Evolutionary conservation across 2,797 vertebrate genomes (phyloP).

Genomic region (Otolemur crassicaudatus): DNA sequence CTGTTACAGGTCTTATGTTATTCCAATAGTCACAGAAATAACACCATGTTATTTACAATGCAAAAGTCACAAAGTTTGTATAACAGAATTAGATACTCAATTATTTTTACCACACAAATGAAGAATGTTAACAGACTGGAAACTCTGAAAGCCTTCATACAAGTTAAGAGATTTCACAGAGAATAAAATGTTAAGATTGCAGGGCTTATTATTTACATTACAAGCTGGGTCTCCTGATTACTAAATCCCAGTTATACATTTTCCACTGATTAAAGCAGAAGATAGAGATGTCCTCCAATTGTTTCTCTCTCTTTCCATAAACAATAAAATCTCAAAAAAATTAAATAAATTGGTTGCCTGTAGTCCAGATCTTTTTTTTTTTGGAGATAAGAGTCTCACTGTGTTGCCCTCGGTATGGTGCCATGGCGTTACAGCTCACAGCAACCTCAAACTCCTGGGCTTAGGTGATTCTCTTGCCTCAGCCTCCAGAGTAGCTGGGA

Average conservation of each 20-base stretch:
- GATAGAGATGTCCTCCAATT: not conserved
- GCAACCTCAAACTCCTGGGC: no score
- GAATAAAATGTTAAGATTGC: slow-evolving; percentile 30
- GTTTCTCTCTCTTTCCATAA: not conserved
- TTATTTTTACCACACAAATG: slow-evolving; percentile 23
- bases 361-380: not conserved
- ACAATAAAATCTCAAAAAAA: slow-evolving; percentile 47
- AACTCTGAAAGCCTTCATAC: not conserved
- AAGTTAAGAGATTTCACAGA: slow-evolving; percentile 12
- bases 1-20: not conserved
- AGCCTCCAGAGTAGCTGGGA: no score
- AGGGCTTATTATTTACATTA: not conserved
- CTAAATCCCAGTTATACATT: not conserved
- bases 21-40: not conserved
- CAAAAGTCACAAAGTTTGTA: not conserved
- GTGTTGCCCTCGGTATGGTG: no score
- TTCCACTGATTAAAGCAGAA: slow-evolving; percentile 38
- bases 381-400: no score
- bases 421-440: no score
- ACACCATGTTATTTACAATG: not conserved
- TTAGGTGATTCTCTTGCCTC: no score
- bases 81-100: not conserved
- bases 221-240: not conserved
- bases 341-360: not conserved
- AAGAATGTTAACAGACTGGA: not conserved